Evolutionary conservation across 2,888 invertebrate genomes (phyloP), one percentile per base, ranked within the genome.

Genomic region (Athrips mouffetella): DNA sequence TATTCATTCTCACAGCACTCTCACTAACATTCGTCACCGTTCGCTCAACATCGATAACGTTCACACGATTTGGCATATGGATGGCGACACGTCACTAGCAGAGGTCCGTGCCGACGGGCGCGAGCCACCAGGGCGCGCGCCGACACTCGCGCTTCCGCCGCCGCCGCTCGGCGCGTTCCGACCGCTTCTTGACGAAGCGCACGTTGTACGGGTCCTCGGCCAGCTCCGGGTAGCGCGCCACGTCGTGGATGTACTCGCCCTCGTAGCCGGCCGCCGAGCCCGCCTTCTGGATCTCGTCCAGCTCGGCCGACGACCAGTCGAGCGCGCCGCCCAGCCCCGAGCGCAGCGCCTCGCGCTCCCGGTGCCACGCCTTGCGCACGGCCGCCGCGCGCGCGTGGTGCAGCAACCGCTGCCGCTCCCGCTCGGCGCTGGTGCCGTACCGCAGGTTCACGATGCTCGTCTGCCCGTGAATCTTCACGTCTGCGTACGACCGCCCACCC

Each of bases 141-240:
- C 84, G 84, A 63, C 68, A 74, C 48, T 89, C 90, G 79, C 92
- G 90, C 91, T 93, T 92, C 88, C 92, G 91, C 65, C 94, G 91
- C 54, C 94, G 89, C 54, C 93, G 91, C 74, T 93, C 92, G 53
- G 92, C 90, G 60, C 92, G 90, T 57, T 93, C 92, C 23, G 90
- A 89, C 65, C 94, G 92, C 80, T 94, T 94, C 85, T 96, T 96
- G 33, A 94, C 91, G 76, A 97, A 96, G 70, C 94, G 92, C 54
- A 98, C 93, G 86, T 98, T 98, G 89, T 96, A 96, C 5, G 97
- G 98, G 89, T 98, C 98, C 84, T 98, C 98, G 47, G 98, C 96
- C 46, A 98, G 90, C 76, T 98, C 97, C 0, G 98, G 97, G 86
- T 97, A 98, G 52, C 93, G 89, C 63, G 94, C 92, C 25, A 97